Percentiles rank a stretch among this genome's conserved stretches.
phyloP scores from a whole-genome alignment of 2,797 vertebrate genomes.

The Gymnodraco acuticeps region DNA sequence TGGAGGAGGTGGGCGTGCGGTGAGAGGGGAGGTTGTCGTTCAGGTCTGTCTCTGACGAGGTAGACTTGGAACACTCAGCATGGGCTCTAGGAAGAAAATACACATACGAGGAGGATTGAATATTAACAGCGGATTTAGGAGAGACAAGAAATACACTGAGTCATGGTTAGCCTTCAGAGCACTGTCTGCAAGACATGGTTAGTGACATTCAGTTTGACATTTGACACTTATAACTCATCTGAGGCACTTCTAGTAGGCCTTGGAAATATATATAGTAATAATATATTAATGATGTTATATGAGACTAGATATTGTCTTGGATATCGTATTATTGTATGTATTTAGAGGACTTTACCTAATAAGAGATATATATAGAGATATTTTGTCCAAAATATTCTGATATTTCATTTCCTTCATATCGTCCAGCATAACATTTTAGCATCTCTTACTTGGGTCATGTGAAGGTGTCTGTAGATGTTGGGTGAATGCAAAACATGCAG shows the following conservation, averaged over 20 bases:
- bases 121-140: constrained; percentile 7
- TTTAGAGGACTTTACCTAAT: too few species aligned
- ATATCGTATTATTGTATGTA: too few species aligned
- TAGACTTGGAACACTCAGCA: constrained; percentile 91
- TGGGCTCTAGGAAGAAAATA: constrained; percentile 83
- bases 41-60: constrained; percentile 97
- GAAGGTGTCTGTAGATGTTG: background rate
- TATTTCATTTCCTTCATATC: too few species aligned
- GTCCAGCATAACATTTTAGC: background rate
- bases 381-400: too few species aligned
- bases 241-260: background rate
- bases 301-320: too few species aligned
- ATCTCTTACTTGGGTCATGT: constrained; percentile 7
- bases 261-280: too few species aligned
- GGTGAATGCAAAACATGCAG: constrained; percentile 44
- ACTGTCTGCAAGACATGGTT: constrained; percentile 26
- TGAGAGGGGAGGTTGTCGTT: constrained; percentile 95
- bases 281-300: too few species aligned
- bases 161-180: constrained; percentile 13
- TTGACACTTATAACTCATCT: constrained; percentile 13
- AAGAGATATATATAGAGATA: too few species aligned
- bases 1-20: constrained; percentile 87
- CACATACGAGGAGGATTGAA: constrained; percentile 26
- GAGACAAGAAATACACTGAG: constrained; percentile 13
- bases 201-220: constrained; percentile 10